Evolutionary conservation across 2,888 invertebrate species (phyloP), one percentile per base, ranked within the genome.

Genomic region (Parnassius mnemosyne): DNA sequence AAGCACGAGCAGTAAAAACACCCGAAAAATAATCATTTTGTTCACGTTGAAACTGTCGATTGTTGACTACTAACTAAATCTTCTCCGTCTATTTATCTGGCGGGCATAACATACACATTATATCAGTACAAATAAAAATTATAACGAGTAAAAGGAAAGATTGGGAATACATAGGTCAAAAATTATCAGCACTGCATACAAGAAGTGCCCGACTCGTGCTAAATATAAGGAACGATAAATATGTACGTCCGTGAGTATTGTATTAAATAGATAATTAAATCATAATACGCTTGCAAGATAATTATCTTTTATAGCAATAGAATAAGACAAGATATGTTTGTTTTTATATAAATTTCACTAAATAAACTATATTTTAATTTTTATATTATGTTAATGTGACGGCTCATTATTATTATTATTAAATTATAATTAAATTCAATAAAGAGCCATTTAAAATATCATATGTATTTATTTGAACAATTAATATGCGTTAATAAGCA

Each of bases 161-260:
- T 67, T 70, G 60, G 64, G n/a, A 71, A 75, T 76, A 74, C 75
- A 77, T 67, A 74, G 80, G 80, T 80, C 80, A 76, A 53, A 70
- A 66, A 66, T 78, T 80, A 80, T 80, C 80, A 67, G 20, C n/a
- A 56, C 41, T 52, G 41, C 52, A 60, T 34, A 57, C 42, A 42
- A 56, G 51, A 60, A 56, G 47, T 52, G 60, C 51, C 10, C 52
- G 46, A 13, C 51, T 59, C 16, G 56, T 43, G 49, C 49, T 60
- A 52, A 52, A 60, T 53, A 60, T 49, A n/a, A 55, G 59, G 51
- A 63, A 47, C 52, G 59, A 63, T 55, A 59, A 10, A 63, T 47
- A 42, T 42, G 10, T 16, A n/a, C 25, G 9, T 46, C 46, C 34
- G n/a, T 20, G 20, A 20, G 20, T 20, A 20, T 20, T 20, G 20